Base-by-base conservation (phyloP, 2,113 vertebrate genomes). In the Oenanthe melanoleuca region DNA sequence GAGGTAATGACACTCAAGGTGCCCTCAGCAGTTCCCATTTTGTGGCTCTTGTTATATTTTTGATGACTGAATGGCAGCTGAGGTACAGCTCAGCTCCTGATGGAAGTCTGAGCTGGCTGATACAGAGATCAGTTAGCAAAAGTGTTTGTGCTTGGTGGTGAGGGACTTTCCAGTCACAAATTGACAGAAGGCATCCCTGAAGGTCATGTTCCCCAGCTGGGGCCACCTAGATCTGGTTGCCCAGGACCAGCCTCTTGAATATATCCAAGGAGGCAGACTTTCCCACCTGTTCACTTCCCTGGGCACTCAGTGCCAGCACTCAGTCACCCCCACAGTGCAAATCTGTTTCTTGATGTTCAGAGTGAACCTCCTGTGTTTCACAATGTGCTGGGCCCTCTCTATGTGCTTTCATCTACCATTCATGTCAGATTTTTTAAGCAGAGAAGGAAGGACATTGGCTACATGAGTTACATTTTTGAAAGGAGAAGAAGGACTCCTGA, bases 141-240 rank as follows among this genome's bases (percentile, higher is more conserved):
- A 55, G 33, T 29, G 6, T 2, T 72, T 16, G 11, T 20, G 14
- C 21, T 49, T 28, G 24, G 34, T 50, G 14, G 45, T 16, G 14
- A 75, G 47, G 45, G 34, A 52, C 73, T 85, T 86, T 80, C n/a
- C 17, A 8, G 24, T 63, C 34, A 45, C 0, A 1, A 5, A 24
- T 16, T 31, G 12, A 33, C 26, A 50, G 26, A 80, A 72, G 38
- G 7, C 17, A 38, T 20, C 16, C 34, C 49, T 50, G 34, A 67
- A 83, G 22, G 26, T 59, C 5, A 3, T 6, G 15, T 42, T 37
- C 11, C 7, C 13, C 34, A 37, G 2, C 7, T 1, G 6, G 11
- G 9, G 42, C 6, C 45, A 49, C 12, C 14, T 29, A 37, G 5
- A 69, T 18, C 33, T 15, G 1, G 2, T 11, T 89, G 34, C 4